These are phyloP conservation scores for Centrocercus urophasianus DNA, from an alignment of 2,113 vertebrate species.

Conservation along the genomic window DNA sequence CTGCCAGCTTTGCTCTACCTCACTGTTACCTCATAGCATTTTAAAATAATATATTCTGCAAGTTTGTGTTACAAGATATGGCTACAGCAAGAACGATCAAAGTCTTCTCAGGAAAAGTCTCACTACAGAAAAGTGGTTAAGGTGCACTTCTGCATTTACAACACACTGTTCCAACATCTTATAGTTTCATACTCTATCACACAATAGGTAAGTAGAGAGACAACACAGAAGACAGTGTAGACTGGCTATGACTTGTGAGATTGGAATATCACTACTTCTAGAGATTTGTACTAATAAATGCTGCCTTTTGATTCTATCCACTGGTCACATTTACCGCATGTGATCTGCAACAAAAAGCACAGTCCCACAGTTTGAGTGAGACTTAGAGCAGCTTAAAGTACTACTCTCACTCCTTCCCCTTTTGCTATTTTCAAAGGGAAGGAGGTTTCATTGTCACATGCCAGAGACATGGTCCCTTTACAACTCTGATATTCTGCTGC, in stretches of 20 bases:
- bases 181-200: not conserved
- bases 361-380: not conserved
- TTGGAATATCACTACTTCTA: not conserved
- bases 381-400: not conserved
- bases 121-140: not conserved
- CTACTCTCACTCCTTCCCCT: not conserved
- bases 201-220: not conserved
- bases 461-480: not conserved
- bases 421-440: not conserved
- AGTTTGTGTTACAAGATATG: not conserved
- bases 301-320: rapidly evolving
- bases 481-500: too few relatives aligned
- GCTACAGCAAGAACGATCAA: not conserved
- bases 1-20: not conserved
- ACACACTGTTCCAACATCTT: not conserved
- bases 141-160: not conserved
- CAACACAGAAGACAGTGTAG: not conserved
- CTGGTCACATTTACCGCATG: not conserved
- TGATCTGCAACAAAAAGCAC: not conserved
- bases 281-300: not conserved
- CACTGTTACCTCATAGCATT: not conserved
- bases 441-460: not conserved
- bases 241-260: not conserved
- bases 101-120: not conserved
- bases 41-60: not conserved